A percentile compares a stretch with the other conserved stretches of the same genome.
phyloP scores from a whole-genome alignment of 2,888 invertebrate species.

The Alloscopus bannaensis region DNA sequence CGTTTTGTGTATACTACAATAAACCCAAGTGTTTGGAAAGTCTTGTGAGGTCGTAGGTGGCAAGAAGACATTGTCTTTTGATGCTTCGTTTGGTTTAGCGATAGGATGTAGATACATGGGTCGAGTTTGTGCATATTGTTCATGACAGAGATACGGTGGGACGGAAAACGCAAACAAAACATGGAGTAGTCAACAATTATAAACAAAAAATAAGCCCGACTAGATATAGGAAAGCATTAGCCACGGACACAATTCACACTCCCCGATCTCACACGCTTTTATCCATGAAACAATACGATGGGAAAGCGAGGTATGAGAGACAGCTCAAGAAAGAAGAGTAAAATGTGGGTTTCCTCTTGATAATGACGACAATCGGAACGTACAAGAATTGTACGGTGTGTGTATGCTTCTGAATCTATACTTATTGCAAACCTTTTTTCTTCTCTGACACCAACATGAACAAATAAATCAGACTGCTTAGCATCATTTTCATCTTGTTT shows the following conservation, averaged over 20 bases:
- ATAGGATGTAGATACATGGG: no score
- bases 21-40: neutral
- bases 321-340: neutral
- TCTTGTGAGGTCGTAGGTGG: slow-evolving; percentile 3
- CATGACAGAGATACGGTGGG: neutral
- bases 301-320: neutral
- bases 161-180: neutral
- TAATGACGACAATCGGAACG: slow-evolving; percentile 5
- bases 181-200: no score
- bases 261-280: neutral
- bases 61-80: neutral
- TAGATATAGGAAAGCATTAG: no score
- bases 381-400: slow-evolving; percentile 42
- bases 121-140: no score
- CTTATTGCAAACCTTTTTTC: slow-evolving; percentile 20
- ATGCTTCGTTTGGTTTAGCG: no score
- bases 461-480: slow-evolving; percentile 53
- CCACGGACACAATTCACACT: no score
- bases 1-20: neutral
- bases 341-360: neutral
- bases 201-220: no score
- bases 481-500: slow-evolving; percentile 47
- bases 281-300: neutral
- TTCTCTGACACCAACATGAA: slow-evolving; percentile 13
- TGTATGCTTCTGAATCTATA: no score